phyloP scores from a whole-genome alignment of 2,888 invertebrate genomes.

The Chouioia cunea region DNA sequence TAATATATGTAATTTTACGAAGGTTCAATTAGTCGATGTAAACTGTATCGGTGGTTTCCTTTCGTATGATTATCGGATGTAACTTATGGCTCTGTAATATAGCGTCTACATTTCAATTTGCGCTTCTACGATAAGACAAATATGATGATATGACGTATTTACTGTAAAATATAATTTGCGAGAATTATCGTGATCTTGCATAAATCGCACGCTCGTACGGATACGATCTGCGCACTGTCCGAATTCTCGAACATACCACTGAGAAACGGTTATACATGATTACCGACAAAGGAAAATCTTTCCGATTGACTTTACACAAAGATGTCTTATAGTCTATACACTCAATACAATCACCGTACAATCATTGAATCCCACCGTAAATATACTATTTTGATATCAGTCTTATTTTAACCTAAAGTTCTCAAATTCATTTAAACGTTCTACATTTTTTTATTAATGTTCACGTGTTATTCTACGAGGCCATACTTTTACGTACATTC shows the following conservation, averaged over 20 bases:
- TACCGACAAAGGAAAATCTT: not conserved
- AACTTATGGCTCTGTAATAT: constrained; percentile 4
- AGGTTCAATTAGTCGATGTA: no score
- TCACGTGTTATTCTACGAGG: constrained; percentile 29
- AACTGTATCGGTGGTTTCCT: not conserved
- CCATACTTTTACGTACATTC: constrained; percentile 22
- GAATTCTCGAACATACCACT: not conserved
- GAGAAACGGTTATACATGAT: not conserved
- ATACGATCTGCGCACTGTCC: not conserved
- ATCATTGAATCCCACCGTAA: constrained; percentile 5
- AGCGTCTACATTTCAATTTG: not conserved
- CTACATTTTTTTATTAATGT: constrained; percentile 15
- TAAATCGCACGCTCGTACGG: not conserved
- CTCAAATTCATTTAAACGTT: not conserved
- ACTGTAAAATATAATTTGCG: constrained; percentile 2
- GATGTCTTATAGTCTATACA: constrained; percentile 35
- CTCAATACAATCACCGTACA: not conserved
- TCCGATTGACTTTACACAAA: not conserved
- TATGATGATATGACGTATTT: constrained; percentile 1
- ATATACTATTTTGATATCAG: constrained; percentile 51
- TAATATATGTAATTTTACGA: constrained; percentile 6
- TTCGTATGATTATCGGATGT: constrained; percentile 3
- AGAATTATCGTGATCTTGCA: no score
- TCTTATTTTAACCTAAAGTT: constrained; percentile 56
- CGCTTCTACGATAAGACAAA: not conserved